These are phyloP conservation scores for Conomelus anceps DNA, from an alignment of 2,888 invertebrate genomes.

Conservation along the genomic window DNA sequence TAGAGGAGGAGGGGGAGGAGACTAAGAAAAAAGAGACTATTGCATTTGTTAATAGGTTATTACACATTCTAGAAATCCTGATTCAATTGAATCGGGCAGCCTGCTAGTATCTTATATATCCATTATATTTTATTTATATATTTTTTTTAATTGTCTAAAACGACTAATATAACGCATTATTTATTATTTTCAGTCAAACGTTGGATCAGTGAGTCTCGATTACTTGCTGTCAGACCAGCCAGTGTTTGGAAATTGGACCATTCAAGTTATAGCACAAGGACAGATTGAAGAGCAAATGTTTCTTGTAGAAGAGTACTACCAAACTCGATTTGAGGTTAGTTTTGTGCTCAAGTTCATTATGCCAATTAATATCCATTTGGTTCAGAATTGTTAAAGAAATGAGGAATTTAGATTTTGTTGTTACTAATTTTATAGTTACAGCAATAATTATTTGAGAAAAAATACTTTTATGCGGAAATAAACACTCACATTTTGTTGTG, in stretches of 20 bases:
- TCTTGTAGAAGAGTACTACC: conserved; percentile 90
- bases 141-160: neutral
- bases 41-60: too few relatives aligned
- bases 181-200: conserved; percentile 57
- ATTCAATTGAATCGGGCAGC: too few relatives aligned
- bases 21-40: too few relatives aligned
- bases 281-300: conserved; percentile 81
- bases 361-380: neutral
- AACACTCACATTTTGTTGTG: too few relatives aligned
- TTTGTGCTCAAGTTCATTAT: neutral
- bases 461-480: too few relatives aligned
- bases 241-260: conserved; percentile 85
- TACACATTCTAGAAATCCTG: too few relatives aligned
- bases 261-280: conserved; percentile 77
- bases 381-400: neutral
- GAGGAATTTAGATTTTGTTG: neutral
- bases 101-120: too few relatives aligned
- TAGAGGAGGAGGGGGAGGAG: too few relatives aligned
- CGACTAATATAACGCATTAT: neutral
- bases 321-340: conserved; percentile 78
- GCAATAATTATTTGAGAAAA: neutral
- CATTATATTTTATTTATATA: too few relatives aligned
- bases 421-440: neutral
- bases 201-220: conserved; percentile 86
- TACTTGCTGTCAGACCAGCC: conserved; percentile 90